Evolutionary conservation across 2,797 vertebrate species (phyloP), one percentile per base, ranked within the genome.

Genomic region (Myripristis murdjan): DNA sequence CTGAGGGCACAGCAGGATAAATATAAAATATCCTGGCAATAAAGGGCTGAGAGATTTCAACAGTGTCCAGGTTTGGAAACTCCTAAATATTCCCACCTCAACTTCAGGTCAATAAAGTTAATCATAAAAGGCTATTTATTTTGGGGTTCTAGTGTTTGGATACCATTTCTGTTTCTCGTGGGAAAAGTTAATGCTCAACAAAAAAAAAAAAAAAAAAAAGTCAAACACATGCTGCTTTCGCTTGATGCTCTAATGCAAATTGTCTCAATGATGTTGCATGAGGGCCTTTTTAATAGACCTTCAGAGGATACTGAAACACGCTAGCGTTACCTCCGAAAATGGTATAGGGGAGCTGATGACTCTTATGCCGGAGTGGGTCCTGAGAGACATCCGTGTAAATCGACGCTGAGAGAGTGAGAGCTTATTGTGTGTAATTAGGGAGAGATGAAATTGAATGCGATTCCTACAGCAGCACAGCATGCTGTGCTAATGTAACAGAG

Each of bases 381-480:
- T 72, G 31, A 64, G 69, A 83, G 83, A 80, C 63, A 65, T 70
- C 63, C 16, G 62, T 76, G 84, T 90, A 87, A 86, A 88, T 83
- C 31, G 64, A 88, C 53, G 56, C 75, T 11, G 70, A 68, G 84
- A 79, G 80, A 88, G 71, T 59, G 62, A 64, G 74, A 57, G 68
- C 81, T 89, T 79, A 81, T 84, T 90, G 88, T 83, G 85, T 84
- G 85, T 85, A 90, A 90, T 91, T 87, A 88, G 78, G 70, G 81
- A 83, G 70, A 82, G 87, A 90, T 91, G 68, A 89, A 91, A 90
- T 82, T 75, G 67, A 92, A 89, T 80, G 83, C 59, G 58, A 88
- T 88, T 83, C 78, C 82, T 90, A 79, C 83, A 78, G 83, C 83
- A 80, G 82, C 67, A 33, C 84, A 84, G 81, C 89, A 84, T 62